Conservation (phyloP, 2,797 vertebrate genomes). For the Pogoniulus pusillus region DNA sequence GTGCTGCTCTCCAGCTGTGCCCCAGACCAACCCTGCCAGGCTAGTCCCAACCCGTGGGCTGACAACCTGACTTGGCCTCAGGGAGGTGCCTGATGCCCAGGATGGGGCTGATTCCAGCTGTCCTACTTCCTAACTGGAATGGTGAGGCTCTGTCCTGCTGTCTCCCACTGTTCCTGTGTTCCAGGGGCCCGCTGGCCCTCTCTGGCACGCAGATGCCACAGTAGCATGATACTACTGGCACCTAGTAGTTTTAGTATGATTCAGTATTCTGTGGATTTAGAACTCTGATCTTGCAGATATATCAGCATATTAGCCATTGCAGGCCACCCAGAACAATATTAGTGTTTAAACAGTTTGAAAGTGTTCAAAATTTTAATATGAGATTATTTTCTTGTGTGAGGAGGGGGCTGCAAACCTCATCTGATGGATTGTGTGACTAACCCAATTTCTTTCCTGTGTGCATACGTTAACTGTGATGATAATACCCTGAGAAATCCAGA, state of each 20-base stretch:
- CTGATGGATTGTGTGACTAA: constrained; percentile 24
- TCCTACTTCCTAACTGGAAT: neutral
- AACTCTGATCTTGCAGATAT: neutral
- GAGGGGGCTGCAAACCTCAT: neutral
- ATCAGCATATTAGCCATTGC: neutral
- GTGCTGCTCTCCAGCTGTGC: neutral
- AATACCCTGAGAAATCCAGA: constrained; percentile 24
- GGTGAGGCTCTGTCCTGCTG: neutral
- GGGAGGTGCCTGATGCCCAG: neutral
- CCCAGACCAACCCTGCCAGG: neutral
- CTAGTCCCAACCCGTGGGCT: fast-evolving
- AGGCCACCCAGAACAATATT: neutral
- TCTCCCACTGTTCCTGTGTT: neutral
- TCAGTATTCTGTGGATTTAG: neutral
- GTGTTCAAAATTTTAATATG: neutral
- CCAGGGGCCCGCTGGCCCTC: neutral
- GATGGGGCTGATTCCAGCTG: neutral
- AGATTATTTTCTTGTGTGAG: constrained; percentile 19
- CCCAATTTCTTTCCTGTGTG: constrained; percentile 10
- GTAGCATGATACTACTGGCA: fast-evolving
- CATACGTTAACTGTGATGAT: constrained; percentile 30
- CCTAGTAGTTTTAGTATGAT: neutral
- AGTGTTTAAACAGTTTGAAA: neutral
- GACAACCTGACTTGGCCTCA: neutral
- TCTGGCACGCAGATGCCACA: fast-evolving